Base-by-base conservation (phyloP, 2,113 vertebrate genomes). In the Oncorhynchus mykiss region DNA sequence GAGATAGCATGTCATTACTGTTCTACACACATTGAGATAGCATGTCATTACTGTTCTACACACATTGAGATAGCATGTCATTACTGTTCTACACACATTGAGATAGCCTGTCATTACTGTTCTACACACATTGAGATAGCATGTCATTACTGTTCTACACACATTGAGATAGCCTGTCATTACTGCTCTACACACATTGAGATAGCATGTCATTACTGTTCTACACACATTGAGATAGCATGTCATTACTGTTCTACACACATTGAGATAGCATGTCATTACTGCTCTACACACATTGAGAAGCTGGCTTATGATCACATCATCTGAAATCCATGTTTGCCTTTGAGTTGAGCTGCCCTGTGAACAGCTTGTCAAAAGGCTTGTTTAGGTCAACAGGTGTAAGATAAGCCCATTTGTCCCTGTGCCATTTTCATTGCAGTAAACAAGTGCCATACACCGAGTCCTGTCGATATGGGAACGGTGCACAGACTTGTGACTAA, bases 331-430 rank as follows among this genome's bases (percentile, higher is more conserved):
- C 18, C 27, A 68, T 68, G 67, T 39, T 34, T 2, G 25, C 57
- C 25, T 81, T 14, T 24, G 39, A 16, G 31, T 70, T 80, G 51
- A 65, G 70, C 70, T 27, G 81, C 80, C 5, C 81, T 76, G 85
- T 87, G 82, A 80, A 82, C 76, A 80, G 81, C 81, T 77, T 83
- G 78, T 88, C 87, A 67, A 16, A 80, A 82, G 78, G 70, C 71
- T 78, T 24, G 80, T 86, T 69, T 87, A 78, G 88, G 83, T 86
- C 87, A 92, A 86, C 89, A 91, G 91, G 89, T 90, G 88, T 88
- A 84, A 81, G 82, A 86, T 91, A 85, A 90, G 88, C 71, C 62
- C 76, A 31, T 80, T 31, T 81, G 84, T 86, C 87, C 84, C 75
- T 84, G 82, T 79, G 82, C 81, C 78, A 83, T 78, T 79, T 79